phyloP scores from a whole-genome alignment of 30 jellyfish, hydroid and myxozoan species.

The Sanderia malayensis region DNA sequence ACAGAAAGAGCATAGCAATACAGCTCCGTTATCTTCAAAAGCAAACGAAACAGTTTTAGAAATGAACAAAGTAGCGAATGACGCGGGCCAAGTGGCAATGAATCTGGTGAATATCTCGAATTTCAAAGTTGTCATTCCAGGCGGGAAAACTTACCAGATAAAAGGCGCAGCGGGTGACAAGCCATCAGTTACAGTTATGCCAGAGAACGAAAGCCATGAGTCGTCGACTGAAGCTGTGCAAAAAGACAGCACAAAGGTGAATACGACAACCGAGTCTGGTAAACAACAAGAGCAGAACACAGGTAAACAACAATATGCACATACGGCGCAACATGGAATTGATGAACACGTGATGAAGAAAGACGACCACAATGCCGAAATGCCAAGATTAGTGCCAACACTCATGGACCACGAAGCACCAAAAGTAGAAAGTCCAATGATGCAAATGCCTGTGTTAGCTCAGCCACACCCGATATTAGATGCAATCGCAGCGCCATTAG shows the following conservation, averaged over 20 bases:
- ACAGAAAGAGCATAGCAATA: slow-evolving; percentile 15
- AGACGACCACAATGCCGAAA: slow-evolving; percentile 6
- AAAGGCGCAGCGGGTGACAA: slow-evolving; percentile 60
- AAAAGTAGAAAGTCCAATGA: slow-evolving; percentile 14
- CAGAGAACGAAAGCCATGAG: slow-evolving; percentile 28
- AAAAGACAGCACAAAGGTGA: slow-evolving; percentile 17
- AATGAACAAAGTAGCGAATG: slow-evolving; percentile 59
- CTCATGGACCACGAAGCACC: slow-evolving; percentile 29
- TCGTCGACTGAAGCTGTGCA: slow-evolving; percentile 6
- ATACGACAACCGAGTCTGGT: slow-evolving; percentile 12
- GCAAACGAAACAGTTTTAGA: slow-evolving; percentile 68
- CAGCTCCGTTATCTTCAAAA: background rate
- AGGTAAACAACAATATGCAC: background rate
- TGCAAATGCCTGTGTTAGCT: slow-evolving; percentile 22
- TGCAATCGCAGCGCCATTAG: slow-evolving; percentile 37
- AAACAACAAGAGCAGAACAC: background rate
- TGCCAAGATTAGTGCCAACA: slow-evolving; percentile 34
- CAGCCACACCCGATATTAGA: slow-evolving; percentile 57
- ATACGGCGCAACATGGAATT: background rate
- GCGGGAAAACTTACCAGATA: slow-evolving; percentile 72
- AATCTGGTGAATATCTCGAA: slow-evolving; percentile 70
- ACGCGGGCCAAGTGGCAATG: slow-evolving; percentile 71
- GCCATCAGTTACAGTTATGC: slow-evolving; percentile 59
- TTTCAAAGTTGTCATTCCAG: slow-evolving; percentile 82
- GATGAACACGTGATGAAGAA: slow-evolving; percentile 49